Evolutionary conservation across 2,888 invertebrate species (phyloP).

Genomic region (Callyntrura guangdongensis): DNA sequence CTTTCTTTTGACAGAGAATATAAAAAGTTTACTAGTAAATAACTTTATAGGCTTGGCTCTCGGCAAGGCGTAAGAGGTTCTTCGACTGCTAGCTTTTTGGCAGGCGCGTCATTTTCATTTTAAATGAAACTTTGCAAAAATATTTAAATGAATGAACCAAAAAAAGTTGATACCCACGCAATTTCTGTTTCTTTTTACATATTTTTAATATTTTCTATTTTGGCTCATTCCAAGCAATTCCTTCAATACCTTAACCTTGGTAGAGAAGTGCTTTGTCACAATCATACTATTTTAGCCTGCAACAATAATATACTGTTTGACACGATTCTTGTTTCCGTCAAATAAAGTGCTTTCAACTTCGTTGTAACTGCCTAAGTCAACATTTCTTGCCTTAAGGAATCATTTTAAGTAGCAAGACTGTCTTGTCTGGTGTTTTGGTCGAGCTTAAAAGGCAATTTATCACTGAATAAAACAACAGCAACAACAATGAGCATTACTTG

Average conservation of each 20-base stretch:
- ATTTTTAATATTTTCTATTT: no score
- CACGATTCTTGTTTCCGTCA: not conserved
- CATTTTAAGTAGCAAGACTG: not conserved
- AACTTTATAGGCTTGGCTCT: slow-evolving; percentile 23
- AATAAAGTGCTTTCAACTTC: not conserved
- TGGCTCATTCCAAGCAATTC: no score
- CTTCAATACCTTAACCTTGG: no score
- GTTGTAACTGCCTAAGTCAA: not conserved
- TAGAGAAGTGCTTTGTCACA: not conserved
- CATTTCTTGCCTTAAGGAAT: not conserved
- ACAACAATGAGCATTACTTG: not conserved
- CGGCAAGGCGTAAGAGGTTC: not conserved
- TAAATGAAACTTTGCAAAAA: not conserved
- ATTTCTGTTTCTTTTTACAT: not conserved
- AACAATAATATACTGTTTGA: not conserved
- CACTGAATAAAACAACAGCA: not conserved
- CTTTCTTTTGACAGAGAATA: not conserved
- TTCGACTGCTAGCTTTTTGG: not conserved
- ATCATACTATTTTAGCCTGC: not conserved
- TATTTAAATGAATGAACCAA: slow-evolving; percentile 34
- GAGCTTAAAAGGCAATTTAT: not conserved
- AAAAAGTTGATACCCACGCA: not conserved
- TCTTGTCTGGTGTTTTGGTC: not conserved
- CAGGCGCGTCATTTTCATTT: not conserved
- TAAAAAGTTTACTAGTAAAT: slow-evolving; percentile 31